A percentile compares a stretch with the other conserved stretches of the same genome.
These are phyloP conservation scores for Cuniculus paca DNA, from an alignment of 2,797 vertebrate species.

Conservation along the genomic window DNA sequence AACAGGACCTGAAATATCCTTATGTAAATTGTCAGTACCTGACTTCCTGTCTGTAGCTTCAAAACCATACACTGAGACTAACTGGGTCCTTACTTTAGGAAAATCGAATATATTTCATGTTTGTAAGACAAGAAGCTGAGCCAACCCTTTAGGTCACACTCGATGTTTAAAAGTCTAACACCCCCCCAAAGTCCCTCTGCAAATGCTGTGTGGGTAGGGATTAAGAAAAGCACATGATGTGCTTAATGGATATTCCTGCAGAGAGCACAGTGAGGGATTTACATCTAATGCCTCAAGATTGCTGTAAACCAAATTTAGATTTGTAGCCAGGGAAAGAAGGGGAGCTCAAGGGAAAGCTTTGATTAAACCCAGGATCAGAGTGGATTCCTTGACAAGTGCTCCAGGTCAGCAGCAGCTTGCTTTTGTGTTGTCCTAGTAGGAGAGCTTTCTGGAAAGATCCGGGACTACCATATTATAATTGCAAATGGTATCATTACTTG, in stretches of 20 bases:
- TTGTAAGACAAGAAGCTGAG: conserved; percentile 26
- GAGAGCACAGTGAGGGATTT: background rate
- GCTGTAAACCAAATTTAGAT: conserved; percentile 38
- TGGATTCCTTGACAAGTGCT: background rate
- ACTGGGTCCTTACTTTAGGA: background rate
- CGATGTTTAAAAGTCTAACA: background rate
- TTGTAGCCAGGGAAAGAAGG: background rate
- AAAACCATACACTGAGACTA: background rate
- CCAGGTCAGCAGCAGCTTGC: background rate
- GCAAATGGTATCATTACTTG: background rate
- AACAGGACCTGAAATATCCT: background rate
- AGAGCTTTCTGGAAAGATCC: background rate
- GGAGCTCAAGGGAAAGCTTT: background rate
- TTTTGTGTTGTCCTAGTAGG: background rate
- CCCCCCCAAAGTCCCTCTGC: background rate
- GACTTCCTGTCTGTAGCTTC: background rate
- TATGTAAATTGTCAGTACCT: background rate
- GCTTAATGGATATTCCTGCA: background rate
- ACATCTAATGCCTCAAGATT: background rate
- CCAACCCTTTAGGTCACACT: background rate
- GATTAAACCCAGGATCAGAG: background rate
- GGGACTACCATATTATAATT: background rate
- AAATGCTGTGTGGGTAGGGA: background rate
- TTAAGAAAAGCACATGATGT: background rate
- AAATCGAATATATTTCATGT: background rate